Conservation (phyloP, 64 coral and sea anemone genomes). For the Cladopsammia gracilis region DNA sequence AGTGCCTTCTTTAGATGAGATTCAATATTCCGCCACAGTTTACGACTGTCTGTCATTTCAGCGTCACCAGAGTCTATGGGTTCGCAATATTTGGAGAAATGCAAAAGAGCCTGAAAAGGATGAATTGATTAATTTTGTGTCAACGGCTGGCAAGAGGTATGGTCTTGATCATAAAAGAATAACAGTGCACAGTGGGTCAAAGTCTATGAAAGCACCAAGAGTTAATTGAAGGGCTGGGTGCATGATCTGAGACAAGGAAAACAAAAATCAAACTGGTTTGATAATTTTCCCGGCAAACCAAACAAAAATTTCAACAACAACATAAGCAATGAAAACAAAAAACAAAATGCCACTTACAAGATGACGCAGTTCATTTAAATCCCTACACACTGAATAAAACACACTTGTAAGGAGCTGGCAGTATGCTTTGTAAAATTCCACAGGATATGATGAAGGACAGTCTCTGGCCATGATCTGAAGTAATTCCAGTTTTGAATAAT, state of each 20-base stretch:
- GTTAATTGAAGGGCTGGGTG: too few species aligned
- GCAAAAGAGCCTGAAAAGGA: slow-evolving; percentile 72
- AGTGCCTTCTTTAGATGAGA: slow-evolving; percentile 90
- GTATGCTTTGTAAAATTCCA: slow-evolving; percentile 86
- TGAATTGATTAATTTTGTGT: too few species aligned
- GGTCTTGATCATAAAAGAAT: too few species aligned
- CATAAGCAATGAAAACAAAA: neutral
- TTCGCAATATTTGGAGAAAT: slow-evolving; percentile 96
- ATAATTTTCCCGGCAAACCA: too few species aligned
- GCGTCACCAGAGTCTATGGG: slow-evolving; percentile 82
- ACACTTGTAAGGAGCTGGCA: slow-evolving; percentile 94
- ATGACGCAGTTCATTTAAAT: slow-evolving; percentile 95
- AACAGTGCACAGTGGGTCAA: too few species aligned
- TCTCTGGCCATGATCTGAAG: slow-evolving; percentile 90
- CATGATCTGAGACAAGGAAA: too few species aligned
- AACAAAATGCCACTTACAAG: slow-evolving; percentile 67
- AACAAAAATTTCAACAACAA: too few species aligned
- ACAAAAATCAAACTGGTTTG: too few species aligned
- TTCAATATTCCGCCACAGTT: slow-evolving; percentile 95
- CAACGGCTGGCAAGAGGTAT: too few species aligned
- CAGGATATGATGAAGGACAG: slow-evolving; percentile 67
- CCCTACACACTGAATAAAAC: slow-evolving; percentile 90
- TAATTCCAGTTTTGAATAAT: slow-evolving; percentile 90
- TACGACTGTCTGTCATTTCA: slow-evolving; percentile 76
- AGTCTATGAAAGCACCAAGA: too few species aligned